Evolutionary conservation across 2,113 vertebrate genomes (phyloP).

Genomic region (Passer domesticus): DNA sequence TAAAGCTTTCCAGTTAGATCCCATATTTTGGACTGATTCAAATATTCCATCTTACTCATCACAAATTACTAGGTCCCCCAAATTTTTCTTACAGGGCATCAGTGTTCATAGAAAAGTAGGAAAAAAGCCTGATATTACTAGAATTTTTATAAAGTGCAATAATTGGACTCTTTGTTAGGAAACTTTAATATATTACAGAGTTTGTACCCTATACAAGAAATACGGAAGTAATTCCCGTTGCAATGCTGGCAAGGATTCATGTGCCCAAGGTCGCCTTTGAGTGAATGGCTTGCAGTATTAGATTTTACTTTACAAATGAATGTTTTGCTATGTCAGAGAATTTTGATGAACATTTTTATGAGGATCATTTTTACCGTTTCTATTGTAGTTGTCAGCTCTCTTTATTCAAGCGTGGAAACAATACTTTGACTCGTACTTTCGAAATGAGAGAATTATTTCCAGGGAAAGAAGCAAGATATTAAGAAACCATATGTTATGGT

Average conservation of each 20-base stretch:
- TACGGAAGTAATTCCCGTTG: constrained; percentile 31
- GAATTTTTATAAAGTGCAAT: constrained; percentile 74
- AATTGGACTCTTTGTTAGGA: constrained; percentile 70
- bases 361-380: constrained; percentile 75
- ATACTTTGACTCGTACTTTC: constrained; percentile 61
- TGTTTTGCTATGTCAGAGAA: constrained; percentile 73
- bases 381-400: constrained; percentile 66
- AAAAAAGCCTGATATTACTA: constrained; percentile 64
- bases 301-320: constrained; percentile 67
- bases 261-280: constrained; percentile 18
- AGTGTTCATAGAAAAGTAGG: constrained; percentile 60
- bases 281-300: constrained; percentile 46
- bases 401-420: constrained; percentile 50
- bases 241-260: constrained; percentile 19
- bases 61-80: constrained; percentile 28
- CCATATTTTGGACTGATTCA: constrained; percentile 23
- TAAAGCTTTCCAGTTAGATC: neutral
- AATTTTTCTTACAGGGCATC: constrained; percentile 46
- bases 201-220: constrained; percentile 61
- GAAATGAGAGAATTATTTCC: constrained; percentile 53
- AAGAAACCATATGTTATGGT: neutral
- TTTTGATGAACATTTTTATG: constrained; percentile 75
- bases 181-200: constrained; percentile 66
- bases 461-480: constrained; percentile 29
- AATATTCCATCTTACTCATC: neutral